phyloP scores from a whole-genome alignment of 2,113 vertebrate species.

The Corynorhinus townsendii region DNA sequence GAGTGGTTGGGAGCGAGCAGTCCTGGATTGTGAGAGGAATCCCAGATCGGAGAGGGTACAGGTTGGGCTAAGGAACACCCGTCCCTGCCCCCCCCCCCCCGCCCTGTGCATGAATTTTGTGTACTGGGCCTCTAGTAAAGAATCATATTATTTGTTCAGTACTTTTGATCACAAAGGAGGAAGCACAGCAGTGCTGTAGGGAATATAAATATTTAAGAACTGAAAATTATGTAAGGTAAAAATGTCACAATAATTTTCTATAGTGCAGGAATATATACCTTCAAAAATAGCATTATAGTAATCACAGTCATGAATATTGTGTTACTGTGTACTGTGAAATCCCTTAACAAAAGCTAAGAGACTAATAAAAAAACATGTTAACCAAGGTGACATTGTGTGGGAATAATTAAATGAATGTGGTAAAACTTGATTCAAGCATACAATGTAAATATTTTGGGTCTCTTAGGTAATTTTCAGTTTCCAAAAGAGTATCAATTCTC shows the following conservation, averaged over 20 bases:
- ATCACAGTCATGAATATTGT: not conserved
- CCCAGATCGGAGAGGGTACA: no score
- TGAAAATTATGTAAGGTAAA: not conserved
- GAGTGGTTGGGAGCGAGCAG: no score
- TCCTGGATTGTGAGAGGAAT: no score
- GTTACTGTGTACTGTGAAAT: not conserved
- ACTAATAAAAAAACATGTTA: not conserved
- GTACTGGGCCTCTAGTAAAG: not conserved
- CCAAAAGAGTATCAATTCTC: not conserved
- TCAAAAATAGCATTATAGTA: not conserved
- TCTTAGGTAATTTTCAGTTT: not conserved
- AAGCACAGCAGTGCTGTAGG: not conserved
- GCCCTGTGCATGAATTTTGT: no score
- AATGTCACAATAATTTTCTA: not conserved
- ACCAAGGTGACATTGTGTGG: not conserved
- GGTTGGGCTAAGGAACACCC: no score
- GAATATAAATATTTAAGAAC: not conserved
- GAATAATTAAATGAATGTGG: slow-evolving; percentile 19
- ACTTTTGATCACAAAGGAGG: slow-evolving; percentile 24
- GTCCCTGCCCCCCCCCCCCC: no score
- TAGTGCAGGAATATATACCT: slow-evolving; percentile 5
- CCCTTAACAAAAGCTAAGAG: not conserved
- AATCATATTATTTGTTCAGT: not conserved
- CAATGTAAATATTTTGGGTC: not conserved
- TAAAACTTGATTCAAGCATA: not conserved